Conservation (phyloP, 1,140 invertebrate genomes). For the Batillaria attramentaria region DNA sequence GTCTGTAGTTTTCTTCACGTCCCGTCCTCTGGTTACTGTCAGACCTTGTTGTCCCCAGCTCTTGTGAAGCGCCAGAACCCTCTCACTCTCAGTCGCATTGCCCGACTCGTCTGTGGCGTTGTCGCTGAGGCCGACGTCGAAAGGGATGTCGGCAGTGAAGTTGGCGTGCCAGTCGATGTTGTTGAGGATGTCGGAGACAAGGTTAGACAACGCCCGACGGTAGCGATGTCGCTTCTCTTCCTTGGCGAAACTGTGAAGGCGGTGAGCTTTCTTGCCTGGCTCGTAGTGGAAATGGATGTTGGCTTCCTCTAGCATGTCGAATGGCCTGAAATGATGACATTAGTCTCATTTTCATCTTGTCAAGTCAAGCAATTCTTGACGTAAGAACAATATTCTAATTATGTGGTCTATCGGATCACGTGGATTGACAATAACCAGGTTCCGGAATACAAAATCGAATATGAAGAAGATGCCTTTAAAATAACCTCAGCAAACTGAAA, state of each 20-base stretch:
- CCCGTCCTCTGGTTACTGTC: slow-evolving; percentile 1
- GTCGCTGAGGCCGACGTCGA: slow-evolving; percentile 23
- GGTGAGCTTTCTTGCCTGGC: slow-evolving; percentile 26
- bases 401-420: too few relatives aligned
- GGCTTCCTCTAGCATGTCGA: slow-evolving; percentile 41
- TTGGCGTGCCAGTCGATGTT: slow-evolving; percentile 37
- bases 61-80: slow-evolving; percentile 23
- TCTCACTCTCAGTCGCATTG: too few relatives aligned
- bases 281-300: slow-evolving; percentile 40
- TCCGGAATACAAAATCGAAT: too few relatives aligned
- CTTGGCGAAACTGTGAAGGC: slow-evolving; percentile 1
- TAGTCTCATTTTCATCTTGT: too few relatives aligned
- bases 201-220: slow-evolving; percentile 34
- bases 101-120: background rate
- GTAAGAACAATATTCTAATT: too few relatives aligned
- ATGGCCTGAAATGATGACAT: slow-evolving; percentile 28
- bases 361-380: too few relatives aligned
- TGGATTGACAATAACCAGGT: too few relatives aligned
- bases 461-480: too few relatives aligned
- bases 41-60: slow-evolving; percentile 4
- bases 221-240: slow-evolving; percentile 29
- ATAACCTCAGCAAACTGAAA: too few relatives aligned
- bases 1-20: background rate
- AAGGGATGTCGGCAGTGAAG: slow-evolving; percentile 30
- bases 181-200: slow-evolving; percentile 37